These are phyloP conservation scores for Caenorhabditis angaria DNA, from an alignment of 2,888 invertebrate genomes.

Conservation along the genomic window DNA sequence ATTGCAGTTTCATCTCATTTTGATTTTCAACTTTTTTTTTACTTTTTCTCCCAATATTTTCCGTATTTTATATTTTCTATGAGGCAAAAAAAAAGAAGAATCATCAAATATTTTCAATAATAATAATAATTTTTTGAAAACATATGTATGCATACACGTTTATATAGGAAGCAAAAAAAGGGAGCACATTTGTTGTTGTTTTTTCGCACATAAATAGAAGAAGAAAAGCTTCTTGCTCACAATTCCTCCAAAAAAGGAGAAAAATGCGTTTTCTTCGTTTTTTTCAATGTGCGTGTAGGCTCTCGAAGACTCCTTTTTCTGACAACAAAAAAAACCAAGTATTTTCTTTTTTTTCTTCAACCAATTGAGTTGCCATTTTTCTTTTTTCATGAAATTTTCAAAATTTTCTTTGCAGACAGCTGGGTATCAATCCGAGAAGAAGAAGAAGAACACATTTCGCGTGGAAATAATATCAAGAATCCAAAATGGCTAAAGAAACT, in stretches of 20 bases:
- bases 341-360: neutral
- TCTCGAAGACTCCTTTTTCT: constrained; percentile 2
- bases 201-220: constrained; percentile 2
- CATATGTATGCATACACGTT: neutral
- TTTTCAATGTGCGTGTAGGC: constrained; percentile 2
- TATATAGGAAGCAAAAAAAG: neutral
- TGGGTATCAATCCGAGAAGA: constrained; percentile 11
- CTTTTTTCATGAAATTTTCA: neutral
- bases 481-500: constrained; percentile 2
- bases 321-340: constrained; percentile 1
- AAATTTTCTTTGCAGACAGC: constrained; percentile 7
- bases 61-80: neutral
- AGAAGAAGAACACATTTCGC: neutral
- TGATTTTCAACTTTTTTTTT: neutral
- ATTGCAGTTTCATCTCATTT: too few relatives aligned
- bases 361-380: neutral
- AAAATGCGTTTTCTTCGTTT: neutral
- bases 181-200: constrained; percentile 2
- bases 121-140: neutral
- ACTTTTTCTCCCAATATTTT: neutral
- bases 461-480: neutral
- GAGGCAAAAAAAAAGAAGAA: neutral
- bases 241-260: neutral
- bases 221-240: constrained; percentile 5
- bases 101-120: too few relatives aligned